Conservation (phyloP, 2,888 invertebrate species). For the Pollenia amentaria region DNA sequence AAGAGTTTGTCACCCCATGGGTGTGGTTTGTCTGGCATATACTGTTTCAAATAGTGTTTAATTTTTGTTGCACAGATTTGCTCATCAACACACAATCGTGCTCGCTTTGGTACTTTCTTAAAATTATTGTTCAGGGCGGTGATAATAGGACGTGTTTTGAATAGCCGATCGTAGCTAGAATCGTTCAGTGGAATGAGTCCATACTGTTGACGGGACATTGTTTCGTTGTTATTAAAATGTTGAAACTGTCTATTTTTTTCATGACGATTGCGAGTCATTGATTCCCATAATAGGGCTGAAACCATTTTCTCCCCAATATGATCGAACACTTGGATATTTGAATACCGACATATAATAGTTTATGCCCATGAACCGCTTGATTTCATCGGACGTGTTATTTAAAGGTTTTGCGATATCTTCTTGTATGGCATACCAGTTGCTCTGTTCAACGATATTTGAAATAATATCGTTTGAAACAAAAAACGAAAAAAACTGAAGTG, state of each 20-base stretch:
- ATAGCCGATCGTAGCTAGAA: constrained; percentile 7
- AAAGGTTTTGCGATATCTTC: no score
- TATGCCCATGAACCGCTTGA: constrained; percentile 3
- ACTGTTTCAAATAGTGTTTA: constrained; percentile 34
- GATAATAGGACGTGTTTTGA: constrained; percentile 40
- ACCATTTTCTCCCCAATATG: constrained; percentile 40
- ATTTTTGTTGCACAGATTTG: constrained; percentile 43
- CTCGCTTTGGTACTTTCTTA: constrained; percentile 43
- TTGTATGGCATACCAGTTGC: not conserved
- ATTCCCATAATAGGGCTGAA: constrained; percentile 64
- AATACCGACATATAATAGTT: constrained; percentile 20
- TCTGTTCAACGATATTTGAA: not conserved
- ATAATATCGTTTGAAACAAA: not conserved
- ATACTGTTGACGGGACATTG: constrained; percentile 25
- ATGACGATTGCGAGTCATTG: constrained; percentile 67
- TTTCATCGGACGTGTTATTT: not conserved
- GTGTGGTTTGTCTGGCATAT: constrained; percentile 21
- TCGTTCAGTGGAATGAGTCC: constrained; percentile 20
- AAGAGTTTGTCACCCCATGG: constrained; percentile 30
- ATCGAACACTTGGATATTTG: constrained; percentile 33
- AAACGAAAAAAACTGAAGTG: not conserved
- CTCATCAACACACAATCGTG: constrained; percentile 37
- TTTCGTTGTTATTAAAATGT: constrained; percentile 84
- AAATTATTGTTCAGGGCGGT: constrained; percentile 15
- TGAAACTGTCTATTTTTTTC: constrained; percentile 60